Evolutionary conservation across 2,888 invertebrate species (phyloP).

Genomic region (Spodoptera exigua): DNA sequence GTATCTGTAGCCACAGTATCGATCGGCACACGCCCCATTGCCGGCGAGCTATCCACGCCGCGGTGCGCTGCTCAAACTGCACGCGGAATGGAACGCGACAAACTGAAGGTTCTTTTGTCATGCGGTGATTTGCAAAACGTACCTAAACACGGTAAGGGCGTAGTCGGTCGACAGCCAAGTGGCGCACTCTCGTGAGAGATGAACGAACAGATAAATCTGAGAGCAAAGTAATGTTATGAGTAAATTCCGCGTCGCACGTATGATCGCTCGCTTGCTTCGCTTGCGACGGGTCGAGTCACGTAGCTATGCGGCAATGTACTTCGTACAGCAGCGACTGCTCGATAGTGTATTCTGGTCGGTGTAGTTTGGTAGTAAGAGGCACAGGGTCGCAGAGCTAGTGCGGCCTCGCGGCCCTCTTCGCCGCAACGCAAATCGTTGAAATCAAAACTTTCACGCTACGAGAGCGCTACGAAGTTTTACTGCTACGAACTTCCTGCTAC

Average conservation of each 20-base stretch:
- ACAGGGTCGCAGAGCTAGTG: constrained; percentile 82
- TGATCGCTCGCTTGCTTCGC: constrained; percentile 63
- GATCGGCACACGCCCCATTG: constrained; percentile 82
- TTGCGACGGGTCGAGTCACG: background rate
- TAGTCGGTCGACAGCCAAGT: constrained; percentile 83
- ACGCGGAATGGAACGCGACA: constrained; percentile 79
- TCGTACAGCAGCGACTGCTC: constrained; percentile 14
- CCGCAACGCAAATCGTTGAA: constrained; percentile 89
- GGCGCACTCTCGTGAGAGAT: constrained; percentile 88
- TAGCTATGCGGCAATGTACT: constrained; percentile 61
- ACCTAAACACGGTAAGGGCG: constrained; percentile 82
- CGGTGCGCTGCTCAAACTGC: constrained; percentile 58
- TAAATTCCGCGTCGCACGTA: constrained; percentile 45
- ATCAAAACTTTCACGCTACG: constrained; percentile 90
- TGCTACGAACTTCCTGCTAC: constrained; percentile 90
- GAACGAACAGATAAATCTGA: constrained; percentile 84
- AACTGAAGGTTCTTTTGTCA: constrained; percentile 68
- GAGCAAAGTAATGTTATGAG: constrained; percentile 57
- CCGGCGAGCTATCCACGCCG: constrained; percentile 65
- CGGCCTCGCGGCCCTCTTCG: constrained; percentile 85
- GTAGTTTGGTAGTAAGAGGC: constrained; percentile 61
- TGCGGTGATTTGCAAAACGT: constrained; percentile 77
- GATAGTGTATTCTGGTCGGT: constrained; percentile 15
- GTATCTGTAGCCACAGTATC: constrained; percentile 73
- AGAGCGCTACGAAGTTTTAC: constrained; percentile 89